Evolutionary conservation across 2,797 vertebrate species (phyloP), one percentile per base, ranked within the genome.

Genomic region (Periparus ater): DNA sequence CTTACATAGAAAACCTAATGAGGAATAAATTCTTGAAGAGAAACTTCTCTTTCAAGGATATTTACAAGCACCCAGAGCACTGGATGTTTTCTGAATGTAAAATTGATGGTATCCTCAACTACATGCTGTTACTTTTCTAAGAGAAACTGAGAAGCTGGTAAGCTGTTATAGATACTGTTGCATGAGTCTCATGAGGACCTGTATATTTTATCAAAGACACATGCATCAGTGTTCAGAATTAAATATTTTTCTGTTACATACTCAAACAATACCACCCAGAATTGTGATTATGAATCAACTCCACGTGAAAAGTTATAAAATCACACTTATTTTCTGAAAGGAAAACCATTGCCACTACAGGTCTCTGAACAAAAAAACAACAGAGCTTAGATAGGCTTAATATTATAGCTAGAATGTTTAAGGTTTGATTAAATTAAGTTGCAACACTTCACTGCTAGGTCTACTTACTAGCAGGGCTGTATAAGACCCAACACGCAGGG

Each of bases 401-500:
- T 67, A 63, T 16, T 67, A 30, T 22, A 71, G 16, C 17, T 81
- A 22, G 2, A 7, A 63, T 29, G 68, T 92, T 78, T 60, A 70
- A 66, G 8, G 3, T 85, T 83, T 80, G 10, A n/a, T 63, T 74
- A 79, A 68, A 70, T 75, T 22, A 81, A 54, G 11, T 19, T 78
- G 20, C 6, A 70, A 38, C 4, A n/a, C 6, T 48, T 55, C 89
- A 89, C 78, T 68, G 1, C 4, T 65, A 32, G 5, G 25, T 60
- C 11, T 79, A n/a, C n/a, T 77, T 76, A 30, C 26, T 42, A 0
- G 0, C 8, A 68, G 8, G 29, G 34, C 71, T 60, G 6, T 50
- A 5, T 70, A n/a, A 85, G 32, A 58, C 17, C 7, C 7, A 50
- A 29, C 4, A 48, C 0, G 2, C 4, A 15, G 11, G 7, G 11